phyloP scores from a whole-genome alignment of 1,140 invertebrate genomes.

The Magallana ariakensis region DNA sequence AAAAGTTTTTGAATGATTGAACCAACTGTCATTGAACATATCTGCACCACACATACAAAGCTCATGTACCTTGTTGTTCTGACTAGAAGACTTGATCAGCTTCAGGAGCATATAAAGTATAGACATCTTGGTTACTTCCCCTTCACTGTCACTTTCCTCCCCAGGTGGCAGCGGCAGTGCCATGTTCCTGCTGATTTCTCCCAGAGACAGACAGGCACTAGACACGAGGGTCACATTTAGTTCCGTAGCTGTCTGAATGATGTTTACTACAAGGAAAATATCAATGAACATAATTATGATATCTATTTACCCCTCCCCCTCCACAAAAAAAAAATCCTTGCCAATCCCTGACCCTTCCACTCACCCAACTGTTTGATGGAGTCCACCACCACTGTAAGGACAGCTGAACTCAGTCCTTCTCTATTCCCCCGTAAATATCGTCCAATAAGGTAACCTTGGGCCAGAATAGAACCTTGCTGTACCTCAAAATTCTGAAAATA shows the following conservation, averaged over 20 bases:
- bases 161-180: constrained; percentile 84
- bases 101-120: constrained; percentile 71
- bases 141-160: constrained; percentile 75
- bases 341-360: not conserved
- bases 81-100: constrained; percentile 74
- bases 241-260: constrained; percentile 37
- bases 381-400: not conserved
- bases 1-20: too few relatives aligned
- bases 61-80: constrained; percentile 72
- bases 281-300: not conserved
- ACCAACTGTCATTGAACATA: too few relatives aligned
- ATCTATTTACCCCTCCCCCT: not conserved
- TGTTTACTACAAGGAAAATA: not conserved
- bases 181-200: constrained; percentile 85
- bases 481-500: constrained; percentile 82
- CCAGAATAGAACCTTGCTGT: constrained; percentile 87
- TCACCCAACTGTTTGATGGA: constrained; percentile 2
- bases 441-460: constrained; percentile 86
- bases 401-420: constrained; percentile 40
- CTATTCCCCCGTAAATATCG: constrained; percentile 52
- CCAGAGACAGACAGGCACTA: constrained; percentile 84
- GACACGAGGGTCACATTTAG: constrained; percentile 44
- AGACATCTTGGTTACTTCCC: constrained; percentile 68
- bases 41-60: too few relatives aligned
- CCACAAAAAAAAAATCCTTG: not conserved